phyloP scores from a whole-genome alignment of 53 echinoderm and acorn worm species.

The Zoroaster sp. region DNA sequence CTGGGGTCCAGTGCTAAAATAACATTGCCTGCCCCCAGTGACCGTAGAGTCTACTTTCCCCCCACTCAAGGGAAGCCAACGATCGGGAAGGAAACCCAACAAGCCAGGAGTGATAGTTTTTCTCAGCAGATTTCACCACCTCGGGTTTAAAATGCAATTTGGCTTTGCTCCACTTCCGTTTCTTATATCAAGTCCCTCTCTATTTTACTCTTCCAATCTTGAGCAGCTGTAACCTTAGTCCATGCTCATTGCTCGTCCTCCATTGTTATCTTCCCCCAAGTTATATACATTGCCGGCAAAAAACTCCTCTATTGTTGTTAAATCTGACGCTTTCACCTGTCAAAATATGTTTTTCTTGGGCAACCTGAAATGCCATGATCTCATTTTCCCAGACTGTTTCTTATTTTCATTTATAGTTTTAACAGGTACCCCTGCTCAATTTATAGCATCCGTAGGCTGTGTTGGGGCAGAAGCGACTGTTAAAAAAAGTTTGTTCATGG shows the following conservation, averaged over 20 bases:
- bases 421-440: neutral
- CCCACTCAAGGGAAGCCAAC: slow-evolving; percentile 24
- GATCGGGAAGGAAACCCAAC: neutral
- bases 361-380: slow-evolving; percentile 58
- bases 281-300: slow-evolving; percentile 49
- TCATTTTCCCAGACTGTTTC: slow-evolving; percentile 44
- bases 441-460: neutral
- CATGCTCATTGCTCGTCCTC: neutral
- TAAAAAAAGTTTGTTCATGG: neutral
- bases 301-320: slow-evolving; percentile 55
- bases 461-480: neutral
- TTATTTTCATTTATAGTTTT: neutral
- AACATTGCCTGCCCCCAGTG: slow-evolving; percentile 31
- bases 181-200: neutral
- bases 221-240: slow-evolving; percentile 58
- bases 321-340: slow-evolving; percentile 59
- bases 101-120: slow-evolving; percentile 44
- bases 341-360: slow-evolving; percentile 53
- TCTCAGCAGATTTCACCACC: slow-evolving; percentile 51
- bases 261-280: slow-evolving; percentile 55
- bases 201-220: neutral
- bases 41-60: slow-evolving; percentile 20
- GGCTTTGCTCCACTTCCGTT: slow-evolving; percentile 30
- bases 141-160: slow-evolving; percentile 57
- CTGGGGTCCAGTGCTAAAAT: slow-evolving; percentile 37